Base-by-base conservation (phyloP, 2,888 invertebrate genomes). In the Clanis bilineata region DNA sequence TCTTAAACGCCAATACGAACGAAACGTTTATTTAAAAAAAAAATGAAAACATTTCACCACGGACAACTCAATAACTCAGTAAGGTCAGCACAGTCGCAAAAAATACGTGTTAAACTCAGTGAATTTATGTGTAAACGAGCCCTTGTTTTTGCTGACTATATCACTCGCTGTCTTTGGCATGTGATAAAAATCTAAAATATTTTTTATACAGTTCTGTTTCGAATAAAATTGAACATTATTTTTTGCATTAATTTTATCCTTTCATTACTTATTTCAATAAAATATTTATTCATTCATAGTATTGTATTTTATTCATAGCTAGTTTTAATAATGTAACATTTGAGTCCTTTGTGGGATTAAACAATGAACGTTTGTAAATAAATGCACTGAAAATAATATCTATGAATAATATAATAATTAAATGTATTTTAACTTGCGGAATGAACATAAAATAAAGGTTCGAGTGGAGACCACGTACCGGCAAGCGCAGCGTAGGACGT, bases 51-150 rank as follows among this genome's bases (percentile, higher is more conserved):
- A 47, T 47, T 15, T 47, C 51, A 18, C 28, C 18, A 18, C 32
- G 18, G 28, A 51, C 51, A 18, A 32, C 51, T 51, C 51, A 51
- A 51, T 51, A 51, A 51, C 51, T 51, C 51, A 51, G 28, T 32
- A 51, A 28, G 32, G 51, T 32, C 51, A 32, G 51, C 51, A 23
- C 1, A 12, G 45, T 45, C 45, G 51, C 51, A 51, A 51, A 51
- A 32, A 51, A 21, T 51, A 51, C 1, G 51, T 51, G 51, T 51
- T 51, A 28, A 51, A 51, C 51, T 32, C 32, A 51, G 32, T 51
- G 51, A 51, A 51, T 51, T 51, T 51, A 51, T 51, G 18, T 51
- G 51, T 51, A 51, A 18, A 32, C 51, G 51, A 51, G 47, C 15
- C 25, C 28, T 51, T 51, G 51, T 32, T 51, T 51, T 51, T 51